These are phyloP conservation scores for Drosophila mayri DNA, from an alignment of 1,140 invertebrate genomes.

Conservation along the genomic window DNA sequence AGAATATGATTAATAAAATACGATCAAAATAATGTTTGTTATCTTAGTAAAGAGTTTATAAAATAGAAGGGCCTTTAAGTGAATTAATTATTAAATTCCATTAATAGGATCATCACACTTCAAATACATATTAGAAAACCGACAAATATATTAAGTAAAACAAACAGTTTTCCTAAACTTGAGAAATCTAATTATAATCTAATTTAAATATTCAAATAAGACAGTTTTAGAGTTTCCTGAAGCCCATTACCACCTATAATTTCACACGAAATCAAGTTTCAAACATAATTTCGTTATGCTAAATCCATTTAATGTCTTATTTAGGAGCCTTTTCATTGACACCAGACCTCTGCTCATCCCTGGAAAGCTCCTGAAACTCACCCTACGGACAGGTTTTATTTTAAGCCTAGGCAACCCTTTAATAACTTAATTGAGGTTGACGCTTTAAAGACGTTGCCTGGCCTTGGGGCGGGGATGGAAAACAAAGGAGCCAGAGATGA, in stretches of 20 bases:
- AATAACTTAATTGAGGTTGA: constrained; percentile 79
- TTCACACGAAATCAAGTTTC: neutral
- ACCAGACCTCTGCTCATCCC: neutral
- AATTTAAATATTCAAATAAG: neutral
- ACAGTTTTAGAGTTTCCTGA: neutral
- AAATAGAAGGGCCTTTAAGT: no score
- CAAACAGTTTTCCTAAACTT: neutral
- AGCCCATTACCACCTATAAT: neutral
- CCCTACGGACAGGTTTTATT: constrained; percentile 17
- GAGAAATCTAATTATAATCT: neutral
- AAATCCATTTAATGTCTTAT: neutral
- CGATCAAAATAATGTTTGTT: no score
- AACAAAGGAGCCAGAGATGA: constrained; percentile 37
- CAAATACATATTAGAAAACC: neutral
- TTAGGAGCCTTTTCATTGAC: neutral
- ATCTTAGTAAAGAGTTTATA: no score
- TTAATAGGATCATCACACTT: no score
- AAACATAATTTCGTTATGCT: neutral
- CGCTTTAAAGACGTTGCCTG: constrained; percentile 67
- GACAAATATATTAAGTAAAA: neutral
- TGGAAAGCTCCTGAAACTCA: neutral
- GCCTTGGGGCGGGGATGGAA: constrained; percentile 17
- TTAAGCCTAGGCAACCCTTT: constrained; percentile 58
- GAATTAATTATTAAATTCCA: no score
- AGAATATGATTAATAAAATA: neutral